A percentile compares a stretch with the other conserved stretches of the same genome.
phyloP scores from a whole-genome alignment of 2,797 vertebrate species.

The Orestias chungarensis region DNA sequence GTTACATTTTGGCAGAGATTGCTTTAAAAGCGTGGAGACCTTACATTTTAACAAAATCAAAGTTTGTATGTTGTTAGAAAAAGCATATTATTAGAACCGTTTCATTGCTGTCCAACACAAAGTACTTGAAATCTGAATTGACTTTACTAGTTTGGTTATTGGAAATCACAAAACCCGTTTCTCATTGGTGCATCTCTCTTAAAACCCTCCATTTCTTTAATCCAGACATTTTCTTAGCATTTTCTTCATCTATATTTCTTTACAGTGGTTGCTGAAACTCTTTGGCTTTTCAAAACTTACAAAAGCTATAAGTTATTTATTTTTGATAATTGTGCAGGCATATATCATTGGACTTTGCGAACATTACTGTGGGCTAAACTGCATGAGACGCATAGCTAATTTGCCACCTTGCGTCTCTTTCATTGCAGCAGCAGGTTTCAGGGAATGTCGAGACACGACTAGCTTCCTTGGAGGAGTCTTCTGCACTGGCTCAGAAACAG shows the following conservation, averaged over 20 bases:
- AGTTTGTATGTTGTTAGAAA: no score
- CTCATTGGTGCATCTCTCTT: background rate
- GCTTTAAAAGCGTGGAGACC: background rate
- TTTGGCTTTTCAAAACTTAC: no score
- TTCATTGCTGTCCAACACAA: no score
- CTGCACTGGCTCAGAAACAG: constrained; percentile 65
- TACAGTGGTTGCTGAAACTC: background rate
- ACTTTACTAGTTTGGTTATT: background rate
- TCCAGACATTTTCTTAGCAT: background rate
- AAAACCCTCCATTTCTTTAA: background rate
- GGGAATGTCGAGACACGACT: constrained; percentile 65
- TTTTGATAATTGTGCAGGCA: no score
- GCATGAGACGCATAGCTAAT: background rate
- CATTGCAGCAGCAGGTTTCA: constrained; percentile 51
- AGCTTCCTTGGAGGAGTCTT: constrained; percentile 64
- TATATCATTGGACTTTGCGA: background rate
- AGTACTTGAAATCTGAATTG: background rate
- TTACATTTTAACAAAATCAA: background rate
- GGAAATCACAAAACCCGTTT: background rate
- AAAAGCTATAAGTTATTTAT: no score
- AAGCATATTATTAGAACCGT: no score
- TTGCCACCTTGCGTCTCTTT: constrained; percentile 11
- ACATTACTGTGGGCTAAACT: no score
- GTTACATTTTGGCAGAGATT: no score
- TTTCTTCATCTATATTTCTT: background rate